phyloP scores from a whole-genome alignment of 2,797 vertebrate species.

The Cichlasoma orientale region DNA sequence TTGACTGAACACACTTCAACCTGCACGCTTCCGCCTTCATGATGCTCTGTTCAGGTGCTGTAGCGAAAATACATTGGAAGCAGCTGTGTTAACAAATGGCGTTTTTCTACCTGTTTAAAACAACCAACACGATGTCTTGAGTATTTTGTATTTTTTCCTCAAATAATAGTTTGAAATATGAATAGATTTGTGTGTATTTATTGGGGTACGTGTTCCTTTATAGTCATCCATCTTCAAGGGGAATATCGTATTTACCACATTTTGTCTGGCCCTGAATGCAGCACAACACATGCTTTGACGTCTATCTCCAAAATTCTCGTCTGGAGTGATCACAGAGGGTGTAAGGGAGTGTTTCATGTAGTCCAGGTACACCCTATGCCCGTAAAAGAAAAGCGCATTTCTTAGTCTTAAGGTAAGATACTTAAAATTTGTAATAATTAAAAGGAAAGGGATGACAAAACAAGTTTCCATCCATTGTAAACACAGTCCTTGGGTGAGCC shows the following conservation, averaged over 20 bases:
- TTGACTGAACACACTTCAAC: background rate
- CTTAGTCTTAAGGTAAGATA: slow-evolving; percentile 38
- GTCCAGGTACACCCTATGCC: background rate
- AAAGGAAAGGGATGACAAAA: background rate
- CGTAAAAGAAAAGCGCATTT: background rate
- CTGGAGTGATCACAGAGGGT: background rate
- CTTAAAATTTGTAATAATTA: background rate
- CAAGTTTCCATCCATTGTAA: background rate
- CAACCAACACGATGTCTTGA: accelerated
- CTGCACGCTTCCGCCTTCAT: background rate
- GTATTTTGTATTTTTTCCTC: background rate
- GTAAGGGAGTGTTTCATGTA: slow-evolving; percentile 6
- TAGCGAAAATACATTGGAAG: background rate
- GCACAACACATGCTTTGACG: slow-evolving; percentile 21
- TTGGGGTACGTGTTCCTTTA: too few species aligned
- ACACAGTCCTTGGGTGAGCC: background rate
- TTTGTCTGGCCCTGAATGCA: background rate
- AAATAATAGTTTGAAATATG: background rate
- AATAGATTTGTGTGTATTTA: too few species aligned
- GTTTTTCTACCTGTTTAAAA: background rate
- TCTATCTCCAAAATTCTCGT: slow-evolving; percentile 20
- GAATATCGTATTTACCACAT: accelerated
- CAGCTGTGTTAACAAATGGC: background rate
- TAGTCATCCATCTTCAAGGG: background rate
- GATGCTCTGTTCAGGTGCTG: background rate